A percentile compares a stretch with the other conserved stretches of the same genome.
These are phyloP conservation scores for Asbolus verrucosus DNA, from an alignment of 1,140 invertebrate species.

Conservation along the genomic window DNA sequence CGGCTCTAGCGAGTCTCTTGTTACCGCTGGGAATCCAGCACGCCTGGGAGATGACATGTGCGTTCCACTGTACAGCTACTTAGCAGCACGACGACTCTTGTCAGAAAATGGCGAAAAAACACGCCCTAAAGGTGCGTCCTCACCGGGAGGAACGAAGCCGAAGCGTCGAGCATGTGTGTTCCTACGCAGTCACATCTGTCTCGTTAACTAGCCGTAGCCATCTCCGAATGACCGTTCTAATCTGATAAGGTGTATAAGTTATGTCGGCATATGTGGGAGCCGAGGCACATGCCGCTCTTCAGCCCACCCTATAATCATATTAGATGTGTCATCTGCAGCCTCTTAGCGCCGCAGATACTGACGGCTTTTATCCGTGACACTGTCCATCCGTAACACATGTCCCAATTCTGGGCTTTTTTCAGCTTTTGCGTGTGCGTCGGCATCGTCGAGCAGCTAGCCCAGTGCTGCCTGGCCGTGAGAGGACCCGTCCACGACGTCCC, in stretches of 20 bases:
- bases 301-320: constrained; percentile 40
- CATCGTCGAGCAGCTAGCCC: constrained; percentile 75
- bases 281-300: constrained; percentile 41
- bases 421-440: constrained; percentile 78
- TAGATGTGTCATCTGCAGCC: constrained; percentile 47
- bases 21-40: constrained; percentile 20
- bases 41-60: constrained; percentile 50
- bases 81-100: too few species aligned
- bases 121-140: background rate
- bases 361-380: constrained; percentile 39
- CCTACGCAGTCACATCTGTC: constrained; percentile 37
- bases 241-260: constrained; percentile 45
- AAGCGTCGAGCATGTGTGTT: constrained; percentile 11
- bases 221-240: constrained; percentile 40
- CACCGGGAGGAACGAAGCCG: background rate
- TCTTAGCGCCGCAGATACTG: constrained; percentile 40
- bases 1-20: constrained; percentile 16
- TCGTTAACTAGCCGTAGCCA: constrained; percentile 45
- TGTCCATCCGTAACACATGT: constrained; percentile 40
- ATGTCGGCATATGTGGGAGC: constrained; percentile 47
- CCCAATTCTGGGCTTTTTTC: constrained; percentile 60
- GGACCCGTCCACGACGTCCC: constrained; percentile 72
- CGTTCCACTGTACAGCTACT: constrained; percentile 29
- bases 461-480: constrained; percentile 73
- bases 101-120: too few species aligned